These are phyloP conservation scores for Siniperca undulata DNA, from an alignment of 2,797 vertebrate species.

Conservation along the genomic window DNA sequence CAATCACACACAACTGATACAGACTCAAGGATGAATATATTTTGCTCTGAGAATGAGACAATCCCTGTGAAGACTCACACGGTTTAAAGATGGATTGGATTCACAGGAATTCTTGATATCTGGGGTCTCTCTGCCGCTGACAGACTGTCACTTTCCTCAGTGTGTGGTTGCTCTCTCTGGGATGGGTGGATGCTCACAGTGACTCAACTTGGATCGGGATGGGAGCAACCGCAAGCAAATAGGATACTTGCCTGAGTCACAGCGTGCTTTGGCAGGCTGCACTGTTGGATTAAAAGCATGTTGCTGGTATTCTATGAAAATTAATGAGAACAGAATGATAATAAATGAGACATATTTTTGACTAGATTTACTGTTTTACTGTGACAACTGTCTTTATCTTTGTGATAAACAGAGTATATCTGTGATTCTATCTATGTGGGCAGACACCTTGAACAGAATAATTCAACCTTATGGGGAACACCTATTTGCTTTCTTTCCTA, in stretches of 20 bases:
- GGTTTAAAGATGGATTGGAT: conserved; percentile 44
- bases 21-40: conserved; percentile 18
- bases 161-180: conserved; percentile 57
- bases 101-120: conserved; percentile 58
- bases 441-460: background rate
- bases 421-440: background rate
- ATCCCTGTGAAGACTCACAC: conserved; percentile 27
- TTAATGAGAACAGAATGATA: background rate
- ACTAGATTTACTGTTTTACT: conserved; percentile 7
- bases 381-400: background rate
- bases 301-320: conserved; percentile 18
- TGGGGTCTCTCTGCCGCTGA: conserved; percentile 48
- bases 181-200: conserved; percentile 59
- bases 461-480: background rate
- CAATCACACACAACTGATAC: conserved; percentile 22
- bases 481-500: background rate
- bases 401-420: background rate
- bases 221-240: conserved; percentile 33
- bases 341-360: conserved; percentile 2
- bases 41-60: conserved; percentile 41
- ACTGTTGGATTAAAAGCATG: conserved; percentile 34
- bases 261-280: conserved; percentile 1
- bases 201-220: conserved; percentile 61
- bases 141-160: conserved; percentile 40
- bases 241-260: conserved; percentile 45